A percentile compares a stretch with the other conserved stretches of the same genome.
These are phyloP conservation scores for Mactromeris polynyma DNA, from an alignment of 2,888 invertebrate genomes.

Conservation along the genomic window DNA sequence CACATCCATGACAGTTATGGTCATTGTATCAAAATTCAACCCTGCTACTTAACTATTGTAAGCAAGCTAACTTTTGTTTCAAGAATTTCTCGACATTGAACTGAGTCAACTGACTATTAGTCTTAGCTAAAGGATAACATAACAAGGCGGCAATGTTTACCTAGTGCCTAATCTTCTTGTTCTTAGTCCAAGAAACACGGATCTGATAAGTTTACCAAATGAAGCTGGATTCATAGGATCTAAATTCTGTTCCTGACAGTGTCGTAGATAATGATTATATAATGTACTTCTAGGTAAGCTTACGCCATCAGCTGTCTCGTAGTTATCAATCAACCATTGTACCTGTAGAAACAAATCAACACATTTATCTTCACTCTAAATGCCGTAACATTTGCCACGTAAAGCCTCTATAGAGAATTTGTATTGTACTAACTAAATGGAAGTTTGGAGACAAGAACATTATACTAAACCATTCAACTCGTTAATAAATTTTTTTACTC, in stretches of 20 bases:
- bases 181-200: conserved; percentile 98
- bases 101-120: no score
- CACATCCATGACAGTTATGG: no score
- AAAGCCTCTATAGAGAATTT: neutral
- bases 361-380: neutral
- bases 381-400: neutral
- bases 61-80: no score
- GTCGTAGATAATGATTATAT: conserved; percentile 98
- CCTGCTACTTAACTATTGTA: no score
- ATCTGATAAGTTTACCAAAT: conserved; percentile 99
- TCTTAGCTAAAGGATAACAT: neutral
- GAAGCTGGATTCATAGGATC: conserved; percentile 99
- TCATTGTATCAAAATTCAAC: no score
- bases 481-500: neutral
- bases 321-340: conserved; percentile 97
- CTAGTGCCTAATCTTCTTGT: conserved; percentile 98
- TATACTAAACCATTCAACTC: neutral
- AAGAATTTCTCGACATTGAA: no score
- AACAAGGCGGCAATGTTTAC: conserved; percentile 86
- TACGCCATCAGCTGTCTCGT: conserved; percentile 98
- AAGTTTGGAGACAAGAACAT: neutral
- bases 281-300: conserved; percentile 97
- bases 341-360: conserved; percentile 78
- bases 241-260: conserved; percentile 95
- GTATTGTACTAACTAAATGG: neutral